phyloP scores from a whole-genome alignment of 1,140 invertebrate genomes.

The Gyrodactylus salaris region DNA sequence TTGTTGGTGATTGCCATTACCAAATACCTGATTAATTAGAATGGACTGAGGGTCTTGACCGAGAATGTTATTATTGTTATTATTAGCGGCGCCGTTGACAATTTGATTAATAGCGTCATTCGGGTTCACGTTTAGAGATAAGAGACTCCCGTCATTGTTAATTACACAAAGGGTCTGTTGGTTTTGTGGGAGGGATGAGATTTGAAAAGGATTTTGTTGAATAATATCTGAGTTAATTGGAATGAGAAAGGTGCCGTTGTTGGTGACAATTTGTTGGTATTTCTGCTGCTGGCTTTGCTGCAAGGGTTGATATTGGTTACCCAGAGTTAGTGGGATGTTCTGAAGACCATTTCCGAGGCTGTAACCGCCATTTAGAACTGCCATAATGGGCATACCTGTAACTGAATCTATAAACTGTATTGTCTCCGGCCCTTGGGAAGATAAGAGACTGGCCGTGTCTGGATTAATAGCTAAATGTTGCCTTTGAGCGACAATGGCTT shows the following conservation, averaged over 20 bases:
- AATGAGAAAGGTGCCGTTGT: neutral
- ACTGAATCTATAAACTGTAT: neutral
- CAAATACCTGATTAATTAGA: no score
- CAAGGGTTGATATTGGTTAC: neutral
- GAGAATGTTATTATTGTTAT: no score
- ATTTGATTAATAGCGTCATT: neutral
- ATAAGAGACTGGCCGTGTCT: no score
- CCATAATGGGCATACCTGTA: neutral
- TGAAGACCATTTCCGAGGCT: neutral
- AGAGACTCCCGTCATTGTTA: neutral
- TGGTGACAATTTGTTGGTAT: neutral
- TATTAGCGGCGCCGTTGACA: neutral
- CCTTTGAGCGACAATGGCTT: no score
- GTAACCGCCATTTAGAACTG: neutral
- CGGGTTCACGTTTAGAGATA: neutral
- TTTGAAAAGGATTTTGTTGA: no score
- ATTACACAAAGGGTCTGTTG: neutral
- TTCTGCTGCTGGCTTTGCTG: neutral
- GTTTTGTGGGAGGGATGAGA: no score
- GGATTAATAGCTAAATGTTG: no score
- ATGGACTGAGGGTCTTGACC: no score
- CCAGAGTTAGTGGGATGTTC: neutral
- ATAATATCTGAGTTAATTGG: no score
- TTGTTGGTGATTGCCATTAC: no score
- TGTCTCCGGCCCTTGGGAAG: no score